Base-by-base conservation (phyloP, 1,140 invertebrate species). In the Portunus trituberculatus region DNA sequence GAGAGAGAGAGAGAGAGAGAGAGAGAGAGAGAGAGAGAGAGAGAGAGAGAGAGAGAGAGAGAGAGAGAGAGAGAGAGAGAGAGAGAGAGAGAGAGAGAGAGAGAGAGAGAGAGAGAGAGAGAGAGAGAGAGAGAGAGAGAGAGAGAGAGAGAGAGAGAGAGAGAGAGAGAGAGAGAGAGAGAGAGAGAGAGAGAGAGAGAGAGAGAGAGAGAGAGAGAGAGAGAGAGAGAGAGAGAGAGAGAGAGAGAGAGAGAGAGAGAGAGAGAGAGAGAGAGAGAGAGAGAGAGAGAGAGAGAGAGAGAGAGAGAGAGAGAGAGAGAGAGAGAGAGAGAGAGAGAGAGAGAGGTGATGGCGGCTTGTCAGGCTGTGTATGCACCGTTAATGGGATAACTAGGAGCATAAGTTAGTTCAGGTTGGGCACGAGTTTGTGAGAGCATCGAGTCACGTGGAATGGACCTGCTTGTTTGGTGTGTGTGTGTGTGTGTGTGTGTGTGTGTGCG, bases 401-500 rank as follows among this genome's bases (percentile, higher is more conserved):
- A 76, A 76, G 67, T 25, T 76, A n/a, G n/a, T 76, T 7, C 67
- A 76, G 67, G 6, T 7, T 25, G 67, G 52, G 67, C n/a, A 20
- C 6, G 6, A 76, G 67, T 25, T 25, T 20, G 67, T 76, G 67
- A 7, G 67, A 59, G 16, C 52, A 20, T 12, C 52, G 52, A 59
- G 52, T 2, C 10, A 59, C 16, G 52, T 59, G 10, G 52, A 59
- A 20, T 59, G 52, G 52, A 59, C 12, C 16, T 0, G 52, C 10
- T 12, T 59, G 52, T 59, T 59, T 59, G 12, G 8, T 76, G 67
- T 76, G 67, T 76, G 67, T 76, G 67, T 76, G 67, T 76, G 67
- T 76, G 67, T 76, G 67, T 76, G 67, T 76, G 20, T 76, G 67
- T 76, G 67, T 76, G 67, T 76, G 67, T 76, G 67, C n/a, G 67